Conservation (phyloP, 2,797 vertebrate genomes). For the Eospalax fontanierii region DNA sequence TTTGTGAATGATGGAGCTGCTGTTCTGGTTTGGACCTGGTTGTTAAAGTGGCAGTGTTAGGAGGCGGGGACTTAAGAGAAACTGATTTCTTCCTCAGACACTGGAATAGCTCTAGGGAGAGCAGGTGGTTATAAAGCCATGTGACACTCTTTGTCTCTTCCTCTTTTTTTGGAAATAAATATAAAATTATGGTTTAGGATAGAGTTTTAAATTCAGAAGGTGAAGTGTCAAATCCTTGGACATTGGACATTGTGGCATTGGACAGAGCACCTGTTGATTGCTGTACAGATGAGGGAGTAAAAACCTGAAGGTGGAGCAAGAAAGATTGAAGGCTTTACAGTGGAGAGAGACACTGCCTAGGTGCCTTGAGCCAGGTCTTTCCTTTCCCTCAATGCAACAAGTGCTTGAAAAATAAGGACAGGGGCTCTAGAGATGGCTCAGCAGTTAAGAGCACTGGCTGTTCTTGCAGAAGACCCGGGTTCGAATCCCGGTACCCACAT, state of each 20-base stretch:
- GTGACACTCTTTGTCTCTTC: not conserved
- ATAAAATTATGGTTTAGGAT: not conserved
- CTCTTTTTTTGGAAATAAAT: not conserved
- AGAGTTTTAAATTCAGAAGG: not conserved
- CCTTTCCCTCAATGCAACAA: too few species aligned
- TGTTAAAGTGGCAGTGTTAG: not conserved
- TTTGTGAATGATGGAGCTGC: not conserved
- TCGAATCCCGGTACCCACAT: too few species aligned
- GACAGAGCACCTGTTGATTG: accelerated
- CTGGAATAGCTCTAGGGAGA: not conserved
- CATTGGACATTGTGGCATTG: too few species aligned
- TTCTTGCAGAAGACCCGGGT: too few species aligned
- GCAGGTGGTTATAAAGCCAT: not conserved
- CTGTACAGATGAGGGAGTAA: not conserved
- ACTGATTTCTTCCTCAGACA: not conserved
- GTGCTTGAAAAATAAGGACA: too few species aligned
- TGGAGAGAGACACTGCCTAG: not conserved
- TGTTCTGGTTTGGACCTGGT: not conserved
- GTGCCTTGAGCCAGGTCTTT: not conserved
- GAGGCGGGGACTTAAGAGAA: not conserved
- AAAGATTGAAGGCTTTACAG: too few species aligned
- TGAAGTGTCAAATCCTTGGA: not conserved
- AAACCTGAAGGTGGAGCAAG: too few species aligned
- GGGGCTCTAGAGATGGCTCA: too few species aligned
- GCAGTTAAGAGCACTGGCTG: too few species aligned